Evolutionary conservation across 2,113 vertebrate genomes (phyloP), one percentile per base, ranked within the genome.

Genomic region (Columba livia): DNA sequence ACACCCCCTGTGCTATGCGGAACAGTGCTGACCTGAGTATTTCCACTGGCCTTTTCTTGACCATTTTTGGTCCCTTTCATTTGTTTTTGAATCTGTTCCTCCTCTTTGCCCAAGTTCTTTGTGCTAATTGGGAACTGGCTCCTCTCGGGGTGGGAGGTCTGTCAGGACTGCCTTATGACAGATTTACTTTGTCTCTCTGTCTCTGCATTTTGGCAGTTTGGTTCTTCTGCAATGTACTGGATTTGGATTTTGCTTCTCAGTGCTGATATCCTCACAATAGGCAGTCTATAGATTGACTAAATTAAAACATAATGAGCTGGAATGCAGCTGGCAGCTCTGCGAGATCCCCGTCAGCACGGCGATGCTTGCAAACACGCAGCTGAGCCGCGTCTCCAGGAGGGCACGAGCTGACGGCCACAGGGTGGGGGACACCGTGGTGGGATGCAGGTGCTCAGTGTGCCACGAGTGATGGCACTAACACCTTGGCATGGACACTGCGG

Each of bases 11-110:
- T 72, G 77, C 53, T 87, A 58, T 36, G 8, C 96, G 89, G 93
- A 93, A 82, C 66, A 95, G 91, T 2, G 15, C 91, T 96, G 96
- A 92, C 96, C 95, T 94, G 96, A 93, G 74, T 93, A 50, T 94
- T 97, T 97, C 93, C 95, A 97, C 79, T 96, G 96, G 89, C 84
- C 95, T 94, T 88, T 75, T 97, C 93, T 89, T 97, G 95, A 95
- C 96, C 95, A 96, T 97, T 97, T 97, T 97, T 97, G 95, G 96
- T 97, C 91, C 94, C 96, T 96, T 97, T 89, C 94, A 95, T 95
- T 97, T 97, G 96, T 88, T 95, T 95, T 96, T 97, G 87, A 96
- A 95, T 93, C 74, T 54, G 95, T 94, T 96, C 93, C 87, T 95
- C 87, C 84, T 95, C 95, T 96, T 95, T 91, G 91, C 96, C 93